Evolutionary conservation across 1,140 invertebrate species (phyloP).

Genomic region (Trachymyrmex septentrionalis): DNA sequence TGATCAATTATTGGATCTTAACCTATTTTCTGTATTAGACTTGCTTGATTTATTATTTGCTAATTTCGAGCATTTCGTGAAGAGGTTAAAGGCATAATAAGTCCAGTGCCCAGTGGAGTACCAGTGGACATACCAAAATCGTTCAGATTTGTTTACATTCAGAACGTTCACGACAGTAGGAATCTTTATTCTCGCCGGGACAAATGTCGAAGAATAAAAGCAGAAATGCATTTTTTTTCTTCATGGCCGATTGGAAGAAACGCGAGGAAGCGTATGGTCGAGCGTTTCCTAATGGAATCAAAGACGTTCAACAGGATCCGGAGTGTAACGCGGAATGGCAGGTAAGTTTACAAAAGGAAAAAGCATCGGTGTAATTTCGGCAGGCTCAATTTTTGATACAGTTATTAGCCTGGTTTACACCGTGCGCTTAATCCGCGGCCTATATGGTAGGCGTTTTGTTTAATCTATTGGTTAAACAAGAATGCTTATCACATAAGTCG

Average conservation of each 20-base stretch:
- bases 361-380: neutral
- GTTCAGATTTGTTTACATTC: neutral
- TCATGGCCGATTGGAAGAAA: conserved; percentile 84
- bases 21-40: too few relatives aligned
- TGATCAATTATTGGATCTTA: too few relatives aligned
- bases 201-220: conserved; percentile 74
- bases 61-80: too few relatives aligned
- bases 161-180: neutral
- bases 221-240: conserved; percentile 85
- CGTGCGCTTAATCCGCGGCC: too few relatives aligned
- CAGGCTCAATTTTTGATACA: neutral
- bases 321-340: conserved; percentile 78
- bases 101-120: too few relatives aligned
- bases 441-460: too few relatives aligned
- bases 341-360: conserved; percentile 52
- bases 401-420: too few relatives aligned
- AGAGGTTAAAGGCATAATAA: too few relatives aligned
- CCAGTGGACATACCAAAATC: too few relatives aligned
- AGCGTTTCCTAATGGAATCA: conserved; percentile 79
- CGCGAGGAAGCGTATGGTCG: conserved; percentile 81
- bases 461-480: too few relatives aligned
- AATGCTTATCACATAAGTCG: too few relatives aligned
- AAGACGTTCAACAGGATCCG: conserved; percentile 79
- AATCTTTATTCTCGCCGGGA: neutral
- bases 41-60: too few relatives aligned